Evolutionary conservation across 2,797 vertebrate species (phyloP).

Genomic region (Hoplostethus mediterraneus): DNA sequence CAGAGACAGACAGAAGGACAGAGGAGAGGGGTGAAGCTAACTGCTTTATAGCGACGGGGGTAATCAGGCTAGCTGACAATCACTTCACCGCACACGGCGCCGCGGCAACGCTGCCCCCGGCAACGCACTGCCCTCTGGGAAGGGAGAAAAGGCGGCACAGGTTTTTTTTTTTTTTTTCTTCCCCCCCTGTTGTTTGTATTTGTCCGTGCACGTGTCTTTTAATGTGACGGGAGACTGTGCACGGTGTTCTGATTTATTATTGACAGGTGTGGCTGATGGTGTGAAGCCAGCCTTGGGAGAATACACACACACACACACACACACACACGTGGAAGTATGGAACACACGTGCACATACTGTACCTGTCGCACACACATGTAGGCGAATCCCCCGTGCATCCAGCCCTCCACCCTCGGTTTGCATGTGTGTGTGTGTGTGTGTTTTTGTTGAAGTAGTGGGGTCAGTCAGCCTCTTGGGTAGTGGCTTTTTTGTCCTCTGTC

Average conservation of each 20-base stretch:
- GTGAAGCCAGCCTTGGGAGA: slow-evolving; percentile 12
- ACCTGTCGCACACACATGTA: slow-evolving; percentile 11
- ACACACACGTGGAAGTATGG: neutral
- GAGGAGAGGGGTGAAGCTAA: slow-evolving; percentile 58
- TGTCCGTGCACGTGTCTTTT: slow-evolving; percentile 3
- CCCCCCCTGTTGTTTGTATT: slow-evolving; percentile 21
- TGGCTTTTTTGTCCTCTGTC: slow-evolving; percentile 38
- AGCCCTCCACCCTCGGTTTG: slow-evolving; percentile 34
- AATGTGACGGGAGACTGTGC: slow-evolving; percentile 5
- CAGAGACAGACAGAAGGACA: neutral
- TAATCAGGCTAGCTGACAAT: slow-evolving; percentile 72
- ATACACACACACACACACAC: neutral
- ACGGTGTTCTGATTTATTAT: slow-evolving; percentile 13
- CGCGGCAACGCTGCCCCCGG: slow-evolving; percentile 17
- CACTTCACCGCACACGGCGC: slow-evolving; percentile 59
- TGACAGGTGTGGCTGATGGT: slow-evolving; percentile 40
- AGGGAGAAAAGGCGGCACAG: slow-evolving; percentile 31
- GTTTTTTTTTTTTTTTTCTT: too few species aligned
- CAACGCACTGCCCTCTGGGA: slow-evolving; percentile 39
- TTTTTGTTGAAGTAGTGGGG: slow-evolving; percentile 42
- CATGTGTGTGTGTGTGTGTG: slow-evolving; percentile 26
- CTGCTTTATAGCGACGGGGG: slow-evolving; percentile 69
- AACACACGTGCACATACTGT: slow-evolving; percentile 8
- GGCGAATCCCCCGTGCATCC: slow-evolving; percentile 13
- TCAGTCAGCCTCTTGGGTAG: slow-evolving; percentile 43